Evolutionary conservation across 2,797 vertebrate species (phyloP).

Genomic region (Rhinoraja longicauda): DNA sequence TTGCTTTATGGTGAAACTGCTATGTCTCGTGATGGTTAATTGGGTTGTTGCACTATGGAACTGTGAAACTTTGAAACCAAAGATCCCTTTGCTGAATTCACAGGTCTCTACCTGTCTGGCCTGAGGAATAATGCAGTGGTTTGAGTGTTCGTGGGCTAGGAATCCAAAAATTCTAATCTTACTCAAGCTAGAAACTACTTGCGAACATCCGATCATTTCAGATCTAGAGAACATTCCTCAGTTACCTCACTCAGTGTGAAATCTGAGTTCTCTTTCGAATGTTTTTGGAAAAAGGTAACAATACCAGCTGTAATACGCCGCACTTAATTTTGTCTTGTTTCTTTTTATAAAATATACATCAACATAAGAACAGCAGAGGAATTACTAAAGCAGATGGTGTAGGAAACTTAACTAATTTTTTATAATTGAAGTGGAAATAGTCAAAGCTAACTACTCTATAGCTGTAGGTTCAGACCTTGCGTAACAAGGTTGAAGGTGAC

Average conservation of each 20-base stretch:
- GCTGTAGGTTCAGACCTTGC: not conserved
- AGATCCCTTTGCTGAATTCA: not conserved
- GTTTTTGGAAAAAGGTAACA: not conserved
- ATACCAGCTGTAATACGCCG: not conserved
- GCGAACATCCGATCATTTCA: not conserved
- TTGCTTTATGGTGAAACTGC: not conserved
- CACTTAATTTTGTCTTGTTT: not conserved
- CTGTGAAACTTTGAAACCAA: not conserved
- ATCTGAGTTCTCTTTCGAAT: not conserved
- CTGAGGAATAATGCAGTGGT: not conserved
- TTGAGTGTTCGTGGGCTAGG: not conserved
- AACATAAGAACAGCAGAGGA: not conserved
- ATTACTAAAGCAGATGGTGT: not conserved
- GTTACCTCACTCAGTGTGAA: not conserved
- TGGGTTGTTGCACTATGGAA: not conserved
- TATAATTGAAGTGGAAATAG: not conserved
- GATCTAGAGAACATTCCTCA: not conserved
- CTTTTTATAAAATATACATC: not conserved
- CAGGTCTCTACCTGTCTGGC: not conserved
- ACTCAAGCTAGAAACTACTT: not conserved
- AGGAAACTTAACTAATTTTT: constrained; percentile 26
- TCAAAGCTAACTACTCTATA: not conserved
- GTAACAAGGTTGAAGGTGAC: not conserved
- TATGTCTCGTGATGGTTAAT: not conserved
- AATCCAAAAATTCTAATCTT: not conserved